Evolutionary conservation across 2,888 invertebrate species (phyloP), one percentile per base, ranked within the genome.

Genomic region (Drosophila paranaensis): DNA sequence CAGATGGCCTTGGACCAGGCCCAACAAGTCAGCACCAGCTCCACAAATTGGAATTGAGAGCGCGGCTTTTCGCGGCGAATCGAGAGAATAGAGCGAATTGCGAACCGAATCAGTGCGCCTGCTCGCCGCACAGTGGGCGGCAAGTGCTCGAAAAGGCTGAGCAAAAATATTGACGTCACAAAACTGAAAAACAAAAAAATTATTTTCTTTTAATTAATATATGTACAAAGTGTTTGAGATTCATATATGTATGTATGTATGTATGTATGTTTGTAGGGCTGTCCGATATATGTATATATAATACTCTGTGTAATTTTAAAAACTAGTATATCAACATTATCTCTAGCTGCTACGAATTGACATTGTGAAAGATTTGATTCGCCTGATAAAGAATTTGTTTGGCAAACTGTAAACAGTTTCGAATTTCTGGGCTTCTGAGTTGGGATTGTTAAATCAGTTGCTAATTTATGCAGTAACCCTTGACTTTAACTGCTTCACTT

Each of bases 1-100:
- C 83, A 84, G 60, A 84, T 89, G 84, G 84, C 84, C 84, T 82
- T 86, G 90, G 86, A 89, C 74, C 88, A 89, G 86, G 77, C 71
- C 67, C 77, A 84, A 74, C 78, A 85, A 81, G 82, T 78, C 61
- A 74, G 78, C 71, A 76, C 88, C 30, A 87, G 84, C 72, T 62
- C 82, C 57, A 73, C 81, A 58, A 89, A 79, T 74, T 88, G 87
- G 87, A 77, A 72, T 70, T 88, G 70, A 84, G 55, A 61, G 61
- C 61, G 51, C 54, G 50, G 43, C 57, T 57, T 57, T 51, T 46
- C 54, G 46, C 48, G 39, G 37, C 54, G 60, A 69, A 68, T 42
- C 53, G 40, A 54, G 25, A 40, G 60, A 56, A 45, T 53, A 46
- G 53, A 58, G 60, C 63, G 55, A 72, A 56, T 58, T 74, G 55